Conservation (phyloP, 2,888 invertebrate species). For the Axea sp. region DNA sequence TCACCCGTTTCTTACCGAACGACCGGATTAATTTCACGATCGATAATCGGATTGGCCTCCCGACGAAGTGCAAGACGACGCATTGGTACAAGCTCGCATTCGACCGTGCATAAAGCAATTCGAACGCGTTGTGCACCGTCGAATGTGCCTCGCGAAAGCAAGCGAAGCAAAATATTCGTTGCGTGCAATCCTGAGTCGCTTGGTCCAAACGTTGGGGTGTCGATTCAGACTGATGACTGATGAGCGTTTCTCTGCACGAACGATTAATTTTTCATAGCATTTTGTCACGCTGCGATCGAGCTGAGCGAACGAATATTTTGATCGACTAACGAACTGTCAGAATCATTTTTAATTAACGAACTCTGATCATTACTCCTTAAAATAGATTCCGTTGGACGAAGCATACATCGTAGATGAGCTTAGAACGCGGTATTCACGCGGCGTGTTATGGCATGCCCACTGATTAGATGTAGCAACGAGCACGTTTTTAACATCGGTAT, state of each 20-base stretch:
- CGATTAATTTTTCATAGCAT: conserved; percentile 7
- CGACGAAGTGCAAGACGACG: too few relatives aligned
- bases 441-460: conserved; percentile 68
- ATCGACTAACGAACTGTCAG: conserved; percentile 25
- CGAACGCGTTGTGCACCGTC: too few relatives aligned
- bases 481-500: conserved; percentile 51
- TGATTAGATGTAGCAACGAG: conserved; percentile 59
- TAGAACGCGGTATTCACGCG: conserved; percentile 65
- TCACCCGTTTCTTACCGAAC: too few relatives aligned
- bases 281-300: background rate
- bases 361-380: conserved; percentile 37
- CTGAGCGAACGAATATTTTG: conserved; percentile 40
- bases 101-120: too few relatives aligned
- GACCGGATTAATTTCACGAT: too few relatives aligned
- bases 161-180: conserved; percentile 39
- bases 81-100: too few relatives aligned
- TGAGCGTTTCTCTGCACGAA: conserved; percentile 23
- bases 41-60: too few relatives aligned
- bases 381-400: conserved; percentile 51
- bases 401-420: conserved; percentile 64
- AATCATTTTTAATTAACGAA: conserved; percentile 40
- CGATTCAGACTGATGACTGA: conserved; percentile 44
- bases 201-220: conserved; percentile 2
- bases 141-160: too few relatives aligned
- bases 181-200: background rate